These are phyloP conservation scores for Linnaemya vulpina DNA, from an alignment of 2,888 invertebrate genomes.

Conservation along the genomic window DNA sequence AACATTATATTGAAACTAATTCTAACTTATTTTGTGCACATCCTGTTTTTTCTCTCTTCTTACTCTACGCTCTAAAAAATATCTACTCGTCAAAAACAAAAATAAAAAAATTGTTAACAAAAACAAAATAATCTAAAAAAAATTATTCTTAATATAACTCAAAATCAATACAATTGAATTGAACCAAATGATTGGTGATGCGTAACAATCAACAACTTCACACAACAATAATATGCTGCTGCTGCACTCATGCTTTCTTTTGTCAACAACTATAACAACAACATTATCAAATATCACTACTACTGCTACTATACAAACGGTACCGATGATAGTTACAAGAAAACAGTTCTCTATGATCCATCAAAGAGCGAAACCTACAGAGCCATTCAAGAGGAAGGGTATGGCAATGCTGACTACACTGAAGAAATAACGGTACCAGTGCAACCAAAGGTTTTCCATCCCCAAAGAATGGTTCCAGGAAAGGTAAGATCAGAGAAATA, in stretches of 20 bases:
- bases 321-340: slow-evolving; percentile 83
- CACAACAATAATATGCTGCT: slow-evolving; percentile 67
- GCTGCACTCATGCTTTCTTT: slow-evolving; percentile 50
- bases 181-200: slow-evolving; percentile 63
- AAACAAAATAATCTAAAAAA: slow-evolving; percentile 50
- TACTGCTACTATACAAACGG: neutral
- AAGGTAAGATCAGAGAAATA: slow-evolving; percentile 84
- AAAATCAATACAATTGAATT: slow-evolving; percentile 58
- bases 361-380: slow-evolving; percentile 94
- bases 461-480: slow-evolving; percentile 84
- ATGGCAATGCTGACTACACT: slow-evolving; percentile 85
- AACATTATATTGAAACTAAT: slow-evolving; percentile 75
- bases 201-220: slow-evolving; percentile 41
- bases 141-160: slow-evolving; percentile 69
- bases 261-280: slow-evolving; percentile 55
- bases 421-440: slow-evolving; percentile 89
- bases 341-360: slow-evolving; percentile 91
- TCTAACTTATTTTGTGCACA: slow-evolving; percentile 83
- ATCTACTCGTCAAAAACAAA: slow-evolving; percentile 60
- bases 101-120: slow-evolving; percentile 61
- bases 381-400: slow-evolving; percentile 91
- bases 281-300: slow-evolving; percentile 59
- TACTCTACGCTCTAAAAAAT: slow-evolving; percentile 72
- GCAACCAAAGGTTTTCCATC: slow-evolving; percentile 89
- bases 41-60: slow-evolving; percentile 82